Evolutionary conservation across 1,140 invertebrate species (phyloP).

Genomic region (Drosophila arawakana): DNA sequence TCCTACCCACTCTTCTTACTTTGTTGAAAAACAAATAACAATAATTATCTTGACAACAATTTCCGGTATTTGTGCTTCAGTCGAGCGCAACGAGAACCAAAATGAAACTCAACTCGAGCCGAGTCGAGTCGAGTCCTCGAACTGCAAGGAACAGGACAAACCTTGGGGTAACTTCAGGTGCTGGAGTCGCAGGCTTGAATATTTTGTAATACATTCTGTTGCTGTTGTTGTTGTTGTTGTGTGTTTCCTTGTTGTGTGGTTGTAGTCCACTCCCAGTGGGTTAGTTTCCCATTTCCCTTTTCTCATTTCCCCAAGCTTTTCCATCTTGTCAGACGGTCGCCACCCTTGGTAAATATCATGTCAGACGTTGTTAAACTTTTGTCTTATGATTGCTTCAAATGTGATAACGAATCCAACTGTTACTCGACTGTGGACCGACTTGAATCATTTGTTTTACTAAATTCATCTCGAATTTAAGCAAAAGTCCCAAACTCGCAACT

Average conservation of each 20-base stretch:
- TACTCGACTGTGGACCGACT: not conserved
- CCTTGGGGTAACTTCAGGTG: constrained; percentile 33
- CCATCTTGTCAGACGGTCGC: constrained; percentile 2
- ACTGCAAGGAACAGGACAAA: constrained; percentile 14
- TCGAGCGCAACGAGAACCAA: constrained; percentile 78
- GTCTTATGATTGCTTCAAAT: constrained; percentile 53
- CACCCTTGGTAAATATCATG: constrained; percentile 37
- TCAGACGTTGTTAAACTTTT: constrained; percentile 58
- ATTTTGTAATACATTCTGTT: constrained; percentile 56
- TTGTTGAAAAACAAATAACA: constrained; percentile 83
- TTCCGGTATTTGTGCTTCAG: constrained; percentile 84
- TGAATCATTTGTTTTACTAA: constrained; percentile 12
- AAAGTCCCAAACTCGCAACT: constrained; percentile 22
- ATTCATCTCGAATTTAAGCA: constrained; percentile 30
- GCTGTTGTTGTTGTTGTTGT: not conserved
- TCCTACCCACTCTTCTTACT: constrained; percentile 38
- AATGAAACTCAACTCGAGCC: constrained; percentile 69
- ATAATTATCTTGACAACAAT: constrained; percentile 84
- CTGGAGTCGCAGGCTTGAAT: constrained; percentile 55
- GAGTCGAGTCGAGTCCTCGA: not conserved
- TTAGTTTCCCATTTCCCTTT: not conserved
- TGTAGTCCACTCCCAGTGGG: constrained; percentile 52
- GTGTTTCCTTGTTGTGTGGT: constrained; percentile 42
- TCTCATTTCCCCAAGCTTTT: not conserved
- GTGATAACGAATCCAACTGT: constrained; percentile 41